Conservation (phyloP, 2,113 vertebrate genomes). For the Cinclus cinclus region DNA sequence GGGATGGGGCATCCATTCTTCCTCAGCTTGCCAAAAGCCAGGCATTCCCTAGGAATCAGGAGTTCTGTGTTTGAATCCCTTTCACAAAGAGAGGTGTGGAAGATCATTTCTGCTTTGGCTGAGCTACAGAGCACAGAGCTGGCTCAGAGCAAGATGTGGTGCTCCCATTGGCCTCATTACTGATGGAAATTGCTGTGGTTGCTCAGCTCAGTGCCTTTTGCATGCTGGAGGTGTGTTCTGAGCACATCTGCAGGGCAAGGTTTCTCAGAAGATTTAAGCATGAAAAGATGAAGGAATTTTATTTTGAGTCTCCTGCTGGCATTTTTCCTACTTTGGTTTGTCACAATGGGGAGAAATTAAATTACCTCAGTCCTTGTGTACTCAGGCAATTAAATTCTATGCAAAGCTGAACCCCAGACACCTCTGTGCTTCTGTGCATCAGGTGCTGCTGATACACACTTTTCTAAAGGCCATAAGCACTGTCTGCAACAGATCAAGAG, state of each 20-base stretch:
- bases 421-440: neutral
- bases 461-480: neutral
- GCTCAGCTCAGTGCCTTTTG: neutral
- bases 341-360: neutral
- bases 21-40: neutral
- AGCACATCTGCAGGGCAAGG: neutral
- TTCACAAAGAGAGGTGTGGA: neutral
- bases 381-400: neutral
- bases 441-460: neutral
- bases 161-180: neutral
- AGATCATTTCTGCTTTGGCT: neutral
- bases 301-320: neutral
- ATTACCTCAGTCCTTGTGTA: neutral
- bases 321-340: neutral
- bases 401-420: neutral
- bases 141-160: neutral
- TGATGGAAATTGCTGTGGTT: neutral
- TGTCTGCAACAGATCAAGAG: neutral
- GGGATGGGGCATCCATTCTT: neutral
- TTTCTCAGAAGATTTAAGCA: neutral
- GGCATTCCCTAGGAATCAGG: neutral
- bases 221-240: neutral
- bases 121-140: neutral
- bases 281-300: neutral
- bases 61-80: fast-evolving